Evolutionary conservation across 2,797 vertebrate species (phyloP), one percentile per base, ranked within the genome.

Genomic region (Chelidonichthys spinosus): DNA sequence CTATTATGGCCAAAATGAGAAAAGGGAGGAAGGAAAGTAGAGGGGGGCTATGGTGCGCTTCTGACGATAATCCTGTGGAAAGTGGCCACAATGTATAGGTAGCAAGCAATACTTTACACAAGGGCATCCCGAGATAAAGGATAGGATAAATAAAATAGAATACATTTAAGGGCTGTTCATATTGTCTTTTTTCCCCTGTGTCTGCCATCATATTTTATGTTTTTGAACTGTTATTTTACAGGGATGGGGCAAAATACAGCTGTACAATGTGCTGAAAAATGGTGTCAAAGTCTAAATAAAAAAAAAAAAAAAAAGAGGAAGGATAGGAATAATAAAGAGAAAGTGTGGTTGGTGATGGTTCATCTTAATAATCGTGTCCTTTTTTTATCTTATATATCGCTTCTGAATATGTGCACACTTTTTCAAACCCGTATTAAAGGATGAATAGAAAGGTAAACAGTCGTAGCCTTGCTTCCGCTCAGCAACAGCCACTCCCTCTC

Each of bases 401-500:
- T 39, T 61, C 33, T 71, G 11, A 63, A 58, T 46, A 35, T 39
- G 33, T 25, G 17, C 25, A 49, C 37, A n/a, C 13, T 3, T 60
- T 56, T 50, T 37, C n/a, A 6, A 46, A 39, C 39, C 14, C 14
- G 53, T 56, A 10, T 40, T 11, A 35, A 43, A 66, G 17, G 60
- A 65, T 36, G 25, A 71, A 63, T 52, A 15, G 11, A 65, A 58
- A 33, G 47, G 67, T 71, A 63, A 36, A 50, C 47, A 18, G 50
- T 9, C 18, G 13, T 42, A 7, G 25, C 32, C 32, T 33, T 33
- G 11, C 32, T 42, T 36, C 81, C 58, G 10, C 54, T 47, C 65
- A 52, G 32, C 33, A 62, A 43, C 49, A 64, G 72, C 73, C 78
- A 77, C 78, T 87, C 78, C 81, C 79, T 79, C 61, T 53, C 55